A percentile compares a stretch with the other conserved stretches of the same genome.
Evolutionary conservation across 2,797 vertebrate species (phyloP).

Genomic region (Sebastes paucispinis): DNA sequence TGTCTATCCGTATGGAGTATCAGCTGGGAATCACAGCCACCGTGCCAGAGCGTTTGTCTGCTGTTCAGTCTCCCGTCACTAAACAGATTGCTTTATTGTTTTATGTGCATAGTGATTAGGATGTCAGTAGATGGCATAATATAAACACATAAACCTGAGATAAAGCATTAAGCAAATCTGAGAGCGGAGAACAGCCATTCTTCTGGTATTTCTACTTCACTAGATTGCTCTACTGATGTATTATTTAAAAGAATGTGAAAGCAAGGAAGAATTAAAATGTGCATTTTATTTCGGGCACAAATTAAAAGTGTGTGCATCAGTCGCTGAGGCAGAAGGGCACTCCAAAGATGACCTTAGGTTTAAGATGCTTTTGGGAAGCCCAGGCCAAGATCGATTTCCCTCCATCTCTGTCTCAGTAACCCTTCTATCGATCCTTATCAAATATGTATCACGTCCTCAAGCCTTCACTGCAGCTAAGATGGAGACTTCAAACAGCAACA

Average conservation of each 20-base stretch:
- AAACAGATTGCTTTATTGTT: slow-evolving; percentile 74
- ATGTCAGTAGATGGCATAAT: slow-evolving; percentile 59
- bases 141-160: slow-evolving; percentile 40
- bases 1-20: slow-evolving; percentile 75
- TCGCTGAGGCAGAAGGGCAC: slow-evolving; percentile 28
- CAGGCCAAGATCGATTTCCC: slow-evolving; percentile 72
- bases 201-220: neutral
- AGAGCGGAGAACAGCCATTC: slow-evolving; percentile 1
- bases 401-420: slow-evolving; percentile 74
- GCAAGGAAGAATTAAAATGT: slow-evolving; percentile 1
- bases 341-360: slow-evolving; percentile 64
- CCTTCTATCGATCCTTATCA: slow-evolving; percentile 79
- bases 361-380: slow-evolving; percentile 76
- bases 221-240: neutral
- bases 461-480: slow-evolving; percentile 64
- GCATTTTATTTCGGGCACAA: slow-evolving; percentile 31
- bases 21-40: slow-evolving; percentile 76
- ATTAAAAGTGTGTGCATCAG: slow-evolving; percentile 30
- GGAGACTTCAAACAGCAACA: slow-evolving; percentile 71
- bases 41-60: slow-evolving; percentile 66
- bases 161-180: slow-evolving; percentile 36
- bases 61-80: slow-evolving; percentile 72
- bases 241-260: slow-evolving; percentile 9
- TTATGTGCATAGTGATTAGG: slow-evolving; percentile 63
- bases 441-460: slow-evolving; percentile 81